Conservation (phyloP, 2,888 invertebrate genomes). For the Ypsolopha scabrella region DNA sequence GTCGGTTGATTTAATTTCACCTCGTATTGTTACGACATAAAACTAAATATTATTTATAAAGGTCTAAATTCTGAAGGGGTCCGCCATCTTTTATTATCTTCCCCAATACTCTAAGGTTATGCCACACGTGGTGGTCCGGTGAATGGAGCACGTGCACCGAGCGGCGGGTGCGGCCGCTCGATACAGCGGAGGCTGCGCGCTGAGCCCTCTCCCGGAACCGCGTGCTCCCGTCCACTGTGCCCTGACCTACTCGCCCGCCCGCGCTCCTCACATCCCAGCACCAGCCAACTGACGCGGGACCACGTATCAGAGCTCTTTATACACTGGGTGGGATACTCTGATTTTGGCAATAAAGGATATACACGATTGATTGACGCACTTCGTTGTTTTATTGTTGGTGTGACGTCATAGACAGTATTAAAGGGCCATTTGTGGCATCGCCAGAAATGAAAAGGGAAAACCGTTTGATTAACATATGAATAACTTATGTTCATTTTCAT, state of each 20-base stretch:
- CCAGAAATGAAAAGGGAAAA: too few species aligned
- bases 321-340: background rate
- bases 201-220: constrained; percentile 32
- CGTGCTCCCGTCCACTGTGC: constrained; percentile 3
- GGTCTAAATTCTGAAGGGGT: too few species aligned
- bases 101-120: background rate
- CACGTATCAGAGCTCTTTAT: background rate
- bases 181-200: constrained; percentile 54
- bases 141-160: constrained; percentile 41
- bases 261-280: background rate
- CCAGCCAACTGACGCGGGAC: background rate
- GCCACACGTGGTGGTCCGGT: constrained; percentile 17
- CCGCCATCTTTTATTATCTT: too few species aligned
- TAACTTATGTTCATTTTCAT: too few species aligned
- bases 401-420: background rate
- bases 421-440: too few species aligned
- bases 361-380: background rate
- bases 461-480: too few species aligned
- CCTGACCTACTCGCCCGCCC: background rate
- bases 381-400: background rate
- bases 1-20: too few species aligned
- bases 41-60: too few species aligned
- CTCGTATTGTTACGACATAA: too few species aligned
- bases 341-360: background rate
- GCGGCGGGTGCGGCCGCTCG: constrained; percentile 48